phyloP scores from a whole-genome alignment of 1,140 invertebrate genomes.

The Anagrus nilaparvatae region DNA sequence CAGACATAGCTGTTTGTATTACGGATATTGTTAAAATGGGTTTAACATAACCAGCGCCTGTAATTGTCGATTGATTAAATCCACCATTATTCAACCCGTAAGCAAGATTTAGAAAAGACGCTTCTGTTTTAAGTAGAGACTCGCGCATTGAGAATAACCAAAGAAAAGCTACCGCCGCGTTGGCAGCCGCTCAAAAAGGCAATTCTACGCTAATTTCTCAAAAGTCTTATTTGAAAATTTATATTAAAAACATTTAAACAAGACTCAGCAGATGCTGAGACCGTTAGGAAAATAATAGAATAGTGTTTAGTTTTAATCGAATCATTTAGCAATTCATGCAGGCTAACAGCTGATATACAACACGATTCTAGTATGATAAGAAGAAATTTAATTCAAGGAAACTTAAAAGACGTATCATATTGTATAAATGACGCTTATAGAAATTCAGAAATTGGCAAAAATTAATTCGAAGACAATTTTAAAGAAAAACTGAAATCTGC shows the following conservation, averaged over 20 bases:
- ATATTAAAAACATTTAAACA: too few relatives aligned
- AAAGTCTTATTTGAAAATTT: too few relatives aligned
- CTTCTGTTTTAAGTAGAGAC: slow-evolving; percentile 7
- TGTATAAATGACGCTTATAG: slow-evolving; percentile 2
- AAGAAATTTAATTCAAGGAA: slow-evolving; percentile 3
- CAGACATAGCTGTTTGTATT: slow-evolving; percentile 11
- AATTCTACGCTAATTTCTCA: background rate
- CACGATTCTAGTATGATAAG: slow-evolving; percentile 9
- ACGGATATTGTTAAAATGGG: slow-evolving; percentile 13
- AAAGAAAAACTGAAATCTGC: slow-evolving; percentile 6
- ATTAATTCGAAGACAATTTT: slow-evolving; percentile 6
- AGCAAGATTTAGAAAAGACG: background rate
- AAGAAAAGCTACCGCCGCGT: slow-evolving; percentile 10
- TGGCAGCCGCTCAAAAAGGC: slow-evolving; percentile 7
- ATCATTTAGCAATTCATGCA: slow-evolving; percentile 7
- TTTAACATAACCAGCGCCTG: slow-evolving; percentile 11
- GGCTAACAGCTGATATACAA: slow-evolving; percentile 10
- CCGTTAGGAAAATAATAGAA: too few relatives aligned
- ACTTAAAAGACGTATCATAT: slow-evolving; percentile 3
- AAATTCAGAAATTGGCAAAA: background rate
- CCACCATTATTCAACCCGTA: slow-evolving; percentile 12
- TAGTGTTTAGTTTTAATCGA: background rate
- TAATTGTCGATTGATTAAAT: slow-evolving; percentile 8
- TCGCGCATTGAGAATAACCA: slow-evolving; percentile 14
- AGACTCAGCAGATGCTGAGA: too few relatives aligned